phyloP scores from a whole-genome alignment of 2,797 vertebrate species.

The Acanthurus tractus region DNA sequence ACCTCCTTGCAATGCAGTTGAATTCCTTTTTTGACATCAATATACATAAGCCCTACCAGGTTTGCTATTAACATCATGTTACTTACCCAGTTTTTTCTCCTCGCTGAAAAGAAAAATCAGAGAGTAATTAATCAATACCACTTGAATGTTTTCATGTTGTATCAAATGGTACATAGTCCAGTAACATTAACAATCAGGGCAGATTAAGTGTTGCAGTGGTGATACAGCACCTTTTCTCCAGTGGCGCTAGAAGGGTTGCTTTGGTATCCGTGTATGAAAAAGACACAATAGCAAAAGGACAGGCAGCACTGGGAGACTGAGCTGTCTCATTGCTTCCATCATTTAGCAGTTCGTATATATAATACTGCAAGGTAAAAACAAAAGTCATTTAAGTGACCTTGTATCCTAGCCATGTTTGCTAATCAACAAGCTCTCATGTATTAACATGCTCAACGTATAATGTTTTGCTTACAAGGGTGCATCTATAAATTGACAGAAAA shows the following conservation, averaged over 20 bases:
- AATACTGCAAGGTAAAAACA: conserved; percentile 80
- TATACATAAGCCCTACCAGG: background rate
- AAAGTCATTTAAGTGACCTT: conserved; percentile 12
- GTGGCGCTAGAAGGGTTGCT: conserved; percentile 38
- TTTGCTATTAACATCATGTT: conserved; percentile 15
- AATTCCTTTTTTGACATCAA: background rate
- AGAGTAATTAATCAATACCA: conserved; percentile 30
- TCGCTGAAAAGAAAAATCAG: conserved; percentile 66
- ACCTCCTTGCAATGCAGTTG: background rate
- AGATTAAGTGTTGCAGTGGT: background rate
- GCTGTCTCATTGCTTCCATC: conserved; percentile 55
- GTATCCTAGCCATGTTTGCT: background rate
- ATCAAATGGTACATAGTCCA: conserved; percentile 13
- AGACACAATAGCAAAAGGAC: conserved; percentile 82
- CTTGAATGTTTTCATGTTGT: background rate
- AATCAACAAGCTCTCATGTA: background rate
- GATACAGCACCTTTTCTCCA: conserved; percentile 74
- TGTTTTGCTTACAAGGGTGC: background rate
- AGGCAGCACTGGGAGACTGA: conserved; percentile 77
- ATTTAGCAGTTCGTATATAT: conserved; percentile 82
- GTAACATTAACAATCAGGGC: background rate
- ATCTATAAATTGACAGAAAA: background rate
- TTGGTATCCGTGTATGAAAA: conserved; percentile 83
- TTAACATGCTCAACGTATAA: background rate
- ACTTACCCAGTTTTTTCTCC: conserved; percentile 76